Percentiles rank a stretch among this genome's conserved stretches.
These are phyloP conservation scores for Sphaeramia orbicularis DNA, from an alignment of 2,797 vertebrate species.

Conservation along the genomic window DNA sequence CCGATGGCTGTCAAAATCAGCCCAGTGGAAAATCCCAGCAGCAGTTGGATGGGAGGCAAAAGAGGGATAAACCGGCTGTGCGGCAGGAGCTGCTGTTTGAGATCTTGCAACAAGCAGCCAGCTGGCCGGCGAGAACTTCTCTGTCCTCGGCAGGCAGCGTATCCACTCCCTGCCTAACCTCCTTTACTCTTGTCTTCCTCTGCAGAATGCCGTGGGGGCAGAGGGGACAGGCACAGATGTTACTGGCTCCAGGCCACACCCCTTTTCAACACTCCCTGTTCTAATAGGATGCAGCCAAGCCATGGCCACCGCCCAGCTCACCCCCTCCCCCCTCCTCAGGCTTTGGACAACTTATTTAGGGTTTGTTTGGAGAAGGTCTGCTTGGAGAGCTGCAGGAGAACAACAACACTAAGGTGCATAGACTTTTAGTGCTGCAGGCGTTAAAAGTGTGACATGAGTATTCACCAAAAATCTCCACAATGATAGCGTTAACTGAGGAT, in stretches of 20 bases:
- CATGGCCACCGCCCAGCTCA: conserved; percentile 71
- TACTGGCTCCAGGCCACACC: conserved; percentile 80
- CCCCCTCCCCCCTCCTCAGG: conserved; percentile 24
- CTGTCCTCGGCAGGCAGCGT: conserved; percentile 10
- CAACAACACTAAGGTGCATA: conserved; percentile 58
- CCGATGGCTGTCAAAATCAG: conserved; percentile 48
- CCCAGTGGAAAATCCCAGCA: conserved; percentile 51
- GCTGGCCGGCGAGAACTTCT: conserved; percentile 67
- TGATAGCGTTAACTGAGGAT: conserved; percentile 3
- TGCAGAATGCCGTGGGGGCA: conserved; percentile 73
- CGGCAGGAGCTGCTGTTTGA: conserved; percentile 41
- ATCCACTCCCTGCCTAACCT: conserved; percentile 63
- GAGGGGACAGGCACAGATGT: conserved; percentile 84
- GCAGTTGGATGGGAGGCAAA: conserved; percentile 22
- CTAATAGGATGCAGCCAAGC: conserved; percentile 80
- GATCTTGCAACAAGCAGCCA: conserved; percentile 57
- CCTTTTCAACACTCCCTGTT: conserved; percentile 81
- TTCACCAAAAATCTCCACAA: neutral
- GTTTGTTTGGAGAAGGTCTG: conserved; percentile 67
- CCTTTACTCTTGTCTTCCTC: conserved; percentile 71
- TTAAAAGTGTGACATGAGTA: conserved; percentile 10
- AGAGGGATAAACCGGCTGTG: conserved; percentile 29
- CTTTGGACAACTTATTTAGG: conserved; percentile 64
- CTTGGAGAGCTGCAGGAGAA: conserved; percentile 64
- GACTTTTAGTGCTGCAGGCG: conserved; percentile 19